These are phyloP conservation scores for Branchellion lobata DNA, from an alignment of 2,888 invertebrate genomes.

Conservation along the genomic window DNA sequence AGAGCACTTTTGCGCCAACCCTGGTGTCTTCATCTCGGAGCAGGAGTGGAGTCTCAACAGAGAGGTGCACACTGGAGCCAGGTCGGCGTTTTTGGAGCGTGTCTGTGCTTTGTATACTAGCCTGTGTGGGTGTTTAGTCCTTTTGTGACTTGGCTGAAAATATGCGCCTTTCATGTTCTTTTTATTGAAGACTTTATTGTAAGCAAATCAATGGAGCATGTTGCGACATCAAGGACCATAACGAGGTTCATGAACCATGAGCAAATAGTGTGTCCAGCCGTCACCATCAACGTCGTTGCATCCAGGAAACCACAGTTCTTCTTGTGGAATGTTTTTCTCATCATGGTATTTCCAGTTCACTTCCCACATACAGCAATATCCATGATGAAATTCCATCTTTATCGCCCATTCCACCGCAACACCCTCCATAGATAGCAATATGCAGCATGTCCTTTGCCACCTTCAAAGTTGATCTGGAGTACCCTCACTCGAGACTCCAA, in stretches of 20 bases:
- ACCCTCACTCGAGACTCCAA: conserved; percentile 42
- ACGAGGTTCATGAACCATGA: conserved; percentile 45
- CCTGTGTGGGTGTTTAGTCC: neutral
- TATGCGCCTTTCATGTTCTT: too few relatives aligned
- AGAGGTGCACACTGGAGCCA: conserved; percentile 17
- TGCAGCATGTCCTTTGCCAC: conserved; percentile 46
- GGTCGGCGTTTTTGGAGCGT: neutral
- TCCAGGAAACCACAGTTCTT: conserved; percentile 49
- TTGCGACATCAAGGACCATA: too few relatives aligned
- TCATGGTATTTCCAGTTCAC: conserved; percentile 49
- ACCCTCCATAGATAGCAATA: conserved; percentile 41
- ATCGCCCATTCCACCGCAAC: neutral
- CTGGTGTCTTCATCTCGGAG: conserved; percentile 56
- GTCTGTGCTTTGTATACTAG: neutral
- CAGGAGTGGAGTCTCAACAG: conserved; percentile 59
- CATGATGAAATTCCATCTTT: neutral
- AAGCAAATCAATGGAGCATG: too few relatives aligned
- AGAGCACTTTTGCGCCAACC: conserved; percentile 45
- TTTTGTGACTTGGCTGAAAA: too few relatives aligned
- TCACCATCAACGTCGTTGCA: conserved; percentile 49
- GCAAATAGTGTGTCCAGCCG: conserved; percentile 45
- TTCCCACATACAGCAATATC: too few relatives aligned
- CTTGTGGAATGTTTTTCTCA: conserved; percentile 50
- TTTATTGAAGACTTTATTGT: too few relatives aligned
- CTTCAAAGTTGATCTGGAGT: conserved; percentile 41